phyloP scores from a whole-genome alignment of 2,113 vertebrate species.

The Balaeniceps rex region DNA sequence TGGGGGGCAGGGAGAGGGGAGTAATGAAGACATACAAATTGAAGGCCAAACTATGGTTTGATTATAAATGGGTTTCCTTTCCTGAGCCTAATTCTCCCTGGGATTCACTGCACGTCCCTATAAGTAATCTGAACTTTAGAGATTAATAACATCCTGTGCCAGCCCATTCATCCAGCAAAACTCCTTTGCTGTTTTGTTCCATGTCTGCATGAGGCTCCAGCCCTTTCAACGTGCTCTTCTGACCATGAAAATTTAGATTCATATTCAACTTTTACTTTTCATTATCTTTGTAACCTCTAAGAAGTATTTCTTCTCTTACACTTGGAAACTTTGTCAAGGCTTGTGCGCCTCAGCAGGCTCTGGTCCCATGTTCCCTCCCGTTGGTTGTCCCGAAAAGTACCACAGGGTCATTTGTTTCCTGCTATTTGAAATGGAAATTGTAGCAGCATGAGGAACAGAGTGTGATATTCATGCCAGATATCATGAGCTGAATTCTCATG shows the following conservation, averaged over 20 bases:
- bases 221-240: neutral
- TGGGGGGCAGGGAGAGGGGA: too few relatives aligned
- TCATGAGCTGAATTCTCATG: constrained; percentile 21
- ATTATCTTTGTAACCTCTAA: neutral
- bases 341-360: neutral
- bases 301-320: neutral
- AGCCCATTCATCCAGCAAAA: constrained; percentile 15
- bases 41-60: neutral
- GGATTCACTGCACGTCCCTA: neutral
- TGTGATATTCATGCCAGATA: constrained; percentile 39
- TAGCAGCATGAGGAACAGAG: constrained; percentile 37
- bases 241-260: neutral
- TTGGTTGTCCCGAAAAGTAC: constrained; percentile 16
- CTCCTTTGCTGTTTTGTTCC: neutral
- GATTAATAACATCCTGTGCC: neutral
- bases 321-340: neutral
- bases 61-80: neutral
- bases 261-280: neutral
- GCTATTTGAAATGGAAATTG: constrained; percentile 60
- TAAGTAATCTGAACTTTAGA: constrained; percentile 13
- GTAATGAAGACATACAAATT: neutral
- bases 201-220: neutral
- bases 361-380: neutral
- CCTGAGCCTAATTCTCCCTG: neutral
- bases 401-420: constrained; percentile 42